A percentile compares a stretch with the other conserved stretches of the same genome.
Evolutionary conservation across 2,113 vertebrate species (phyloP).

Genomic region (Acrocephalus arundinaceus): DNA sequence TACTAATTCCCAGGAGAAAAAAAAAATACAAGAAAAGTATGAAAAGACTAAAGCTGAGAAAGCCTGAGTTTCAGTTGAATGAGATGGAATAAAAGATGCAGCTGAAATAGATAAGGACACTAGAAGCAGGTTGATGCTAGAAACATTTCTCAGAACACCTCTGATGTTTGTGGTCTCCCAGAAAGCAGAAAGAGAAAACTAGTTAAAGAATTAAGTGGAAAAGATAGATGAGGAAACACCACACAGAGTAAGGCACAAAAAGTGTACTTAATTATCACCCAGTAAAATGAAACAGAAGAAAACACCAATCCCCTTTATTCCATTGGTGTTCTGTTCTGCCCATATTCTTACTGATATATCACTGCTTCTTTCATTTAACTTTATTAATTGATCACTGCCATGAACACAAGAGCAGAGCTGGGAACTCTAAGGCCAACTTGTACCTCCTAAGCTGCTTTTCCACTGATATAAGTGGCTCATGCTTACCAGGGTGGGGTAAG

Average conservation of each 20-base stretch:
- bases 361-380: neutral
- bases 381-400: constrained; percentile 71
- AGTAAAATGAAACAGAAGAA: constrained; percentile 3
- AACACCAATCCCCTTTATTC: neutral
- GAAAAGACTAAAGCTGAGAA: neutral
- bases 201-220: neutral
- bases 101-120: neutral
- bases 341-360: neutral
- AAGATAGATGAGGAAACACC: neutral
- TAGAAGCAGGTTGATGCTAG: neutral
- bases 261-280: neutral
- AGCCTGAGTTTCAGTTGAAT: neutral
- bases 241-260: neutral
- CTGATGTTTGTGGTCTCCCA: neutral
- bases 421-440: constrained; percentile 63
- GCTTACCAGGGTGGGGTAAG: constrained; percentile 72
- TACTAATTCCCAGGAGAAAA: neutral
- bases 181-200: neutral
- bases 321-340: neutral
- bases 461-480: constrained; percentile 53
- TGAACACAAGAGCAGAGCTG: constrained; percentile 60
- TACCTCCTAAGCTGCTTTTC: constrained; percentile 75
- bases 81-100: neutral
- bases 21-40: neutral
- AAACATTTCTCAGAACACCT: neutral